Evolutionary conservation across 1,140 invertebrate genomes (phyloP).

Genomic region (Phymorhynchus buccinoides): DNA sequence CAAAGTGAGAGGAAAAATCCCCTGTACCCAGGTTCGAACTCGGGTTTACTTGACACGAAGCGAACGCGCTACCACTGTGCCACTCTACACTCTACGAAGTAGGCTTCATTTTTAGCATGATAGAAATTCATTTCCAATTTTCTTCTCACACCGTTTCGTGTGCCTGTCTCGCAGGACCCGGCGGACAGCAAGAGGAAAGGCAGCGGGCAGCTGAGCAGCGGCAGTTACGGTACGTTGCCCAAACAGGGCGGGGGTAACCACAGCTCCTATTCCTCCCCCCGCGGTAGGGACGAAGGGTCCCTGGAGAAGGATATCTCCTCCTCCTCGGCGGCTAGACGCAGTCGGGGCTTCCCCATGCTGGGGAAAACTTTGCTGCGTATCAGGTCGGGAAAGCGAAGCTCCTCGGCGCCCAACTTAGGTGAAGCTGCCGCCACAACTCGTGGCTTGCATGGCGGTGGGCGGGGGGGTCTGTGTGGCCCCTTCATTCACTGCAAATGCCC

Average conservation of each 20-base stretch:
- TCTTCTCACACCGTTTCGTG: not conserved
- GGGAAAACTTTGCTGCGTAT: constrained; percentile 81
- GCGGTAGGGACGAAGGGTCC: constrained; percentile 54
- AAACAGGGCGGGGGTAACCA: constrained; percentile 48
- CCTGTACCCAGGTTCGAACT: too few species aligned
- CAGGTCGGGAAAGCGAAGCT: constrained; percentile 80
- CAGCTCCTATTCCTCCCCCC: constrained; percentile 5
- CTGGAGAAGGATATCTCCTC: constrained; percentile 44
- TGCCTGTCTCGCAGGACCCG: constrained; percentile 32
- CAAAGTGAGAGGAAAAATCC: too few species aligned
- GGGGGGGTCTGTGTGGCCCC: not conserved
- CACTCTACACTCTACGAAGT: too few species aligned
- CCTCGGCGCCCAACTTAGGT: constrained; percentile 94
- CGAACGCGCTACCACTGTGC: too few species aligned
- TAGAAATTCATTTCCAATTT: too few species aligned
- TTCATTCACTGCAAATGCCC: too few species aligned
- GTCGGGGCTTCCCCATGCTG: constrained; percentile 77
- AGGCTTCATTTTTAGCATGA: too few species aligned
- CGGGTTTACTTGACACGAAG: too few species aligned
- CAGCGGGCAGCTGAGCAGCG: constrained; percentile 77
- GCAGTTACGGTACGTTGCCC: constrained; percentile 66
- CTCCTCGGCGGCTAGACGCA: constrained; percentile 38
- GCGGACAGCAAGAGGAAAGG: constrained; percentile 73
- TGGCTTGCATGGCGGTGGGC: constrained; percentile 34
- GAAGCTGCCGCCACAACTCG: constrained; percentile 67